phyloP scores from a whole-genome alignment of 2,888 invertebrate genomes.

The Lochmaea crataegi region DNA sequence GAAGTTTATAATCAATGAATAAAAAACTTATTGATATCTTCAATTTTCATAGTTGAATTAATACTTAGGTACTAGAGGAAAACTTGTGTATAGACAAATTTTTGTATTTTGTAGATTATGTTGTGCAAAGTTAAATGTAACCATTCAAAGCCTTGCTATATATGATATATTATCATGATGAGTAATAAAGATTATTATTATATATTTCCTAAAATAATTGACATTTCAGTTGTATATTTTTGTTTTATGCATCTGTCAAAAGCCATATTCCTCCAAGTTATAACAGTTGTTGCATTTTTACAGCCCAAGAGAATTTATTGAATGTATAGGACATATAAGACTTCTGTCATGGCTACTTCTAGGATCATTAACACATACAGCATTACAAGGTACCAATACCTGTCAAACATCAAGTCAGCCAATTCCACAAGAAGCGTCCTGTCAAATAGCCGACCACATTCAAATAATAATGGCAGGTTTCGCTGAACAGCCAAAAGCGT shows the following conservation, averaged over 20 bases:
- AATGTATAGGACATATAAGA: constrained; percentile 94
- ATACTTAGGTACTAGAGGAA: too few relatives aligned
- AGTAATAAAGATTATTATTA: too few relatives aligned
- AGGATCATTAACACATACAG: constrained; percentile 92
- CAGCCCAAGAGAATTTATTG: constrained; percentile 93
- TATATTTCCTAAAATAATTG: too few relatives aligned
- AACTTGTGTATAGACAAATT: too few relatives aligned
- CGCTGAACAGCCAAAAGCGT: constrained; percentile 93
- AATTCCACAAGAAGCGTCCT: constrained; percentile 95
- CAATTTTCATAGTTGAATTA: too few relatives aligned
- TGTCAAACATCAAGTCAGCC: constrained; percentile 76
- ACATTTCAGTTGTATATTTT: too few relatives aligned
- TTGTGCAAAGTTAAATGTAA: too few relatives aligned
- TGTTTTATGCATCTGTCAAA: neutral
- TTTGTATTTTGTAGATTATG: too few relatives aligned
- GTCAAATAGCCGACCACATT: constrained; percentile 96
- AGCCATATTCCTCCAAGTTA: neutral
- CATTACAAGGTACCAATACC: constrained; percentile 70
- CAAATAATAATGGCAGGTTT: constrained; percentile 97
- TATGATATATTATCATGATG: too few relatives aligned
- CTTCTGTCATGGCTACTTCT: constrained; percentile 95
- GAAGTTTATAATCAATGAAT: too few relatives aligned
- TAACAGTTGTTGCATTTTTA: constrained; percentile 40
- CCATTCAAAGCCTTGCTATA: too few relatives aligned
- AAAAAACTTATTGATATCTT: too few relatives aligned